These are phyloP conservation scores for Ploceus nigricollis DNA, from an alignment of 2,113 vertebrate species.

Conservation along the genomic window DNA sequence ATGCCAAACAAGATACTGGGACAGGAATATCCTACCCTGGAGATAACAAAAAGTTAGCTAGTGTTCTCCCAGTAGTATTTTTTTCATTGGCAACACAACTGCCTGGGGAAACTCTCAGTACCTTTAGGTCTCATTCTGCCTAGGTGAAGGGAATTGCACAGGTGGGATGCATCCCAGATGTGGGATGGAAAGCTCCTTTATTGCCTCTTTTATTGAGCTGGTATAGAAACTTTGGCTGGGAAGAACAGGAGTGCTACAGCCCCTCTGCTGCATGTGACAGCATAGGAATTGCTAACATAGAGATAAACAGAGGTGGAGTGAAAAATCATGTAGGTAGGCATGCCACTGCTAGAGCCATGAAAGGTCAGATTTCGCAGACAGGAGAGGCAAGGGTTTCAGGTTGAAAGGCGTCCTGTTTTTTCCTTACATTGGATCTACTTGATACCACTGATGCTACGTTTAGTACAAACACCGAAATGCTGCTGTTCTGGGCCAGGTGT, in stretches of 20 bases:
- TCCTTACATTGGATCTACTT: background rate
- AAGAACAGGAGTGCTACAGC: background rate
- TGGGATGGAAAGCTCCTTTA: background rate
- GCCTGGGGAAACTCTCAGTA: background rate
- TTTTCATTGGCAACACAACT: background rate
- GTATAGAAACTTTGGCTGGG: background rate
- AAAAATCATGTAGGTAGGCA: background rate
- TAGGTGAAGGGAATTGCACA: background rate
- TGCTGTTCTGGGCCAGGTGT: background rate
- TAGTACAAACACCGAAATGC: background rate
- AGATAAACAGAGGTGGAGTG: background rate
- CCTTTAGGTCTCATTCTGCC: background rate
- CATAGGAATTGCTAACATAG: background rate
- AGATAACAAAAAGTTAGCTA: slow-evolving; percentile 27
- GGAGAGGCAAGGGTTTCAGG: background rate
- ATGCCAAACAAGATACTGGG: slow-evolving; percentile 60
- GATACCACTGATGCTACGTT: rapidly evolving
- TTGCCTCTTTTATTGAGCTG: background rate
- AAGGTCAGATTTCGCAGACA: background rate
- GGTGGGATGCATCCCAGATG: background rate
- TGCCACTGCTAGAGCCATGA: background rate
- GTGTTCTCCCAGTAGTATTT: slow-evolving; percentile 22
- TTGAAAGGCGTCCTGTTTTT: background rate
- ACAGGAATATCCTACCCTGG: slow-evolving; percentile 38
- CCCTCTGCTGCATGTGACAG: background rate